Conservation (phyloP, 2,797 vertebrate genomes). For the Pygocentrus nattereri region DNA sequence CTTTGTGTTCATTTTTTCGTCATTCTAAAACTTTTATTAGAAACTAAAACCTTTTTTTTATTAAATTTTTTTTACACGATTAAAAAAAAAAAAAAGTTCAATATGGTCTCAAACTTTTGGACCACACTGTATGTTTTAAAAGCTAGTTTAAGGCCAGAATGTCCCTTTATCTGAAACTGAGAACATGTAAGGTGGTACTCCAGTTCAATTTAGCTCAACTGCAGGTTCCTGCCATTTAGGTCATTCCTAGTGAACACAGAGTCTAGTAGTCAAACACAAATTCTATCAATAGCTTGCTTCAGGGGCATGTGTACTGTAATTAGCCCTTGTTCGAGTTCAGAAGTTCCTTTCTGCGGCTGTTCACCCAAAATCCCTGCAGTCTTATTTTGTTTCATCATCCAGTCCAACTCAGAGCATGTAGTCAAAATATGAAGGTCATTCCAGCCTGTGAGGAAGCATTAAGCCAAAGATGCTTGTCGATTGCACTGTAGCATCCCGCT, state of each 20-base stretch:
- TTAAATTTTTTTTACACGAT: no score
- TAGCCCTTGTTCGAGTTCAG: not conserved
- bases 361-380: not conserved
- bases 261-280: not conserved
- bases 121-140: no score
- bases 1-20: no score
- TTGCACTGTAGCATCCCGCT: constrained; percentile 56
- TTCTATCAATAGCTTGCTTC: not conserved
- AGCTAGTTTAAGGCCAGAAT: no score
- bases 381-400: not conserved
- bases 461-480: constrained; percentile 54
- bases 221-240: not conserved
- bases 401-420: constrained; percentile 11
- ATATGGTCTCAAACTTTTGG: no score
- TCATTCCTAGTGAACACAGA: not conserved
- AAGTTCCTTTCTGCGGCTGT: constrained; percentile 2
- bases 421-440: not conserved
- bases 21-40: no score
- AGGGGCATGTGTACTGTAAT: not conserved
- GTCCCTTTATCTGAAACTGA: not conserved
- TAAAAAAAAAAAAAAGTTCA: no score
- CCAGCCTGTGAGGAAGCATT: constrained; percentile 41
- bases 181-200: not conserved
- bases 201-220: not conserved
- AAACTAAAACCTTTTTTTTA: no score